These are phyloP conservation scores for Brachystomella parvula DNA, from an alignment of 1,140 invertebrate genomes.

Conservation along the genomic window DNA sequence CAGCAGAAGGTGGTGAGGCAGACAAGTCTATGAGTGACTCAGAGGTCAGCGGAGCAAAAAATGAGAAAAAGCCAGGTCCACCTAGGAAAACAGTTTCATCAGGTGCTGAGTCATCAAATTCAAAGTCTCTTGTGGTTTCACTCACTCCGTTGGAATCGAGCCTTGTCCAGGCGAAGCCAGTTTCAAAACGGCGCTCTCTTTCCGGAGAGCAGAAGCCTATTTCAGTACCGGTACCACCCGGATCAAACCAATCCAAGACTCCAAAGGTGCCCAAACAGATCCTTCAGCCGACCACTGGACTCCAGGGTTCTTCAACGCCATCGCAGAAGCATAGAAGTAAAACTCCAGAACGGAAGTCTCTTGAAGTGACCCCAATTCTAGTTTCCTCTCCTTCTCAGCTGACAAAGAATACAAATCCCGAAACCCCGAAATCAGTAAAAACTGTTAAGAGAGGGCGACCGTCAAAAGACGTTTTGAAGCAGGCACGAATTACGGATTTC, in stretches of 20 bases:
- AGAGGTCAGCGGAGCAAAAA: neutral
- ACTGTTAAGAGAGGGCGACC: neutral
- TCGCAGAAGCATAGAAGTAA: too few relatives aligned
- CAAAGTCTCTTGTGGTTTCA: neutral
- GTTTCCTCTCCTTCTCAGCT: neutral
- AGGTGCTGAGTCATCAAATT: neutral
- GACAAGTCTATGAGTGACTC: neutral
- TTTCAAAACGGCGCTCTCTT: neutral
- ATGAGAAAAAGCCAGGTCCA: neutral
- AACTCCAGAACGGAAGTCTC: neutral
- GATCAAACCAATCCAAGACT: too few relatives aligned
- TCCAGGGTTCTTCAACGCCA: too few relatives aligned
- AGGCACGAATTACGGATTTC: neutral
- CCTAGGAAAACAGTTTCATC: neutral
- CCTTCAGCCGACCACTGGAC: too few relatives aligned
- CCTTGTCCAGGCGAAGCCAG: neutral
- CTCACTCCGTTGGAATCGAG: neutral
- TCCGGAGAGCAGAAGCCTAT: neutral
- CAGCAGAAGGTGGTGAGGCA: slow-evolving; percentile 13
- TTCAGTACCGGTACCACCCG: too few relatives aligned
- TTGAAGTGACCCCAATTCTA: neutral
- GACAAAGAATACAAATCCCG: neutral
- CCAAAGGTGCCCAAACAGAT: neutral
- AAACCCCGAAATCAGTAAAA: neutral
- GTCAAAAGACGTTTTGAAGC: slow-evolving; percentile 1